Evolutionary conservation across 2,797 vertebrate species (phyloP), one percentile per base, ranked within the genome.

Genomic region (Botia kubotai): DNA sequence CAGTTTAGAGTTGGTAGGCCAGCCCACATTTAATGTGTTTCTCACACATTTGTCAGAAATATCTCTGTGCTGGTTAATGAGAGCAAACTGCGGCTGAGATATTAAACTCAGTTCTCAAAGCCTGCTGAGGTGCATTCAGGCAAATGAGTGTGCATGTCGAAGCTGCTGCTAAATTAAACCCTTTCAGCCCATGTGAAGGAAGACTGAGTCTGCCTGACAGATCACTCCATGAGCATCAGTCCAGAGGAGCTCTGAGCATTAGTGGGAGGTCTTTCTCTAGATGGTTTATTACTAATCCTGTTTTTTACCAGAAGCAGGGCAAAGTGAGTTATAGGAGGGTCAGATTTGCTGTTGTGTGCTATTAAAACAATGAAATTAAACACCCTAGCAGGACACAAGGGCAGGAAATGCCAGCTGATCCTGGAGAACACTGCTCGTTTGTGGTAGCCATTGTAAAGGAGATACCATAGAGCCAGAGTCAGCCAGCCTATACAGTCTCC

Each of bases 91-190:
- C 11, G 17, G 71, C n/a, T 77, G 77, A 80, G 74, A 82, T 26
- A 26, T 83, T 73, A 87, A 76, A 65, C 84, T 82, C 80, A 74
- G 89, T 90, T 89, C 85, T 86, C 82, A 67, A 46, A 77, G 55
- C 21, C 80, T 29, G 72, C 76, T 74, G 63, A 75, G 57, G 52
- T 52, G 63, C 77, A 58, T 80, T 76, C 57, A 76, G 73, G 60
- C 83, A 82, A 88, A 79, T 82, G 73, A 85, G 85, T 78, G 63
- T 79, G 71, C 70, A 67, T 83, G 83, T 79, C 29, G 8, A 74
- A 80, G 76, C 87, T 82, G 78, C 69, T 79, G 77, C 83, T 86
- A 84, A 89, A 91, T 88, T 33, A 86, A 90, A 86, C 57, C 83
- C 4, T 86, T 85, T 87, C 80, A 88, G 63, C 78, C 70, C 26